These are phyloP conservation scores for Tolypeutes matacus DNA, from an alignment of 2,797 vertebrate genomes.

Conservation along the genomic window DNA sequence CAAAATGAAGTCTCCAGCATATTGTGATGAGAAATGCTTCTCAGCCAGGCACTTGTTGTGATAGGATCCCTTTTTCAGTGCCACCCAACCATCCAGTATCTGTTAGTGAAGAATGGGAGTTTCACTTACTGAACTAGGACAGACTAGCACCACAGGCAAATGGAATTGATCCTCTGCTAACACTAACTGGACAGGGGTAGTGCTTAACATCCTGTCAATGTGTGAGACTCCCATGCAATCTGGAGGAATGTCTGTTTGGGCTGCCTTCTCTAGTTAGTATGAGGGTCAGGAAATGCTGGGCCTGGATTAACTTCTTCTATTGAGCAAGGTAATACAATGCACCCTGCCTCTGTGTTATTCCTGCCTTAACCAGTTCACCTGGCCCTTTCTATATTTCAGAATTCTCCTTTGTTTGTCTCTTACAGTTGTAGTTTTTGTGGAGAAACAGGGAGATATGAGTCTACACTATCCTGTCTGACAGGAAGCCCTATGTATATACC, in stretches of 20 bases:
- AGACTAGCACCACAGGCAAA: too few relatives aligned
- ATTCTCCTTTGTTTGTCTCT: neutral
- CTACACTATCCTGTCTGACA: neutral
- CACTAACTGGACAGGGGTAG: too few relatives aligned
- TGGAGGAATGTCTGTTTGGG: neutral
- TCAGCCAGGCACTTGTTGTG: neutral
- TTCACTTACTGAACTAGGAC: too few relatives aligned
- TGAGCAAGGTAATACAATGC: neutral
- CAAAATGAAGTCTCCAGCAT: neutral
- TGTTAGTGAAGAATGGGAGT: neutral
- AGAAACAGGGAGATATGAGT: neutral
- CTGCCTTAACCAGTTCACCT: neutral
- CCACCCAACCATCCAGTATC: neutral
- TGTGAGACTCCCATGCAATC: neutral
- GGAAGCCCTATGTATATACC: neutral
- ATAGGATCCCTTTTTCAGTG: neutral
- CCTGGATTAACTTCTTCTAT: neutral
- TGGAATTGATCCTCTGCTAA: too few relatives aligned
- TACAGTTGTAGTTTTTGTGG: neutral
- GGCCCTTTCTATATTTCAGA: neutral
- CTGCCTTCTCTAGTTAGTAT: neutral
- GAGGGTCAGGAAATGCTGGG: neutral
- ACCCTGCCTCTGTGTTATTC: neutral
- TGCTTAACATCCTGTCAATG: too few relatives aligned
- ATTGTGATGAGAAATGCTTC: neutral